phyloP scores from a whole-genome alignment of 2,888 invertebrate genomes.

The Hoplodrina ambigua region DNA sequence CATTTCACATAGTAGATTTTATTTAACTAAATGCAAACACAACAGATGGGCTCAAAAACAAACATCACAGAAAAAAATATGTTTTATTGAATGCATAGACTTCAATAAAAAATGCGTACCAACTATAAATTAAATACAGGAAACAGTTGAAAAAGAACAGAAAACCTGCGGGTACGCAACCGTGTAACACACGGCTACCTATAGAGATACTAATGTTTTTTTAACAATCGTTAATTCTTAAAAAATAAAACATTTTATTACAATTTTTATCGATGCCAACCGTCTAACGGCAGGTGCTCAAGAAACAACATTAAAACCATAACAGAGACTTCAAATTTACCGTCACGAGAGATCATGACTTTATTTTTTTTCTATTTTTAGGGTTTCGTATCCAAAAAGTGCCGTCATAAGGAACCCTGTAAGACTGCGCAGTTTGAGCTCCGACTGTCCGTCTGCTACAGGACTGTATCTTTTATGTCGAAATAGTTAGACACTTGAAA shows the following conservation, averaged over 20 bases:
- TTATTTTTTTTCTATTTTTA: conserved; percentile 64
- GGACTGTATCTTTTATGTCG: no score
- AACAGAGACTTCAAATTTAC: conserved; percentile 55
- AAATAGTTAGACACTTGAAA: no score
- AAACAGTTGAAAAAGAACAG: conserved; percentile 31
- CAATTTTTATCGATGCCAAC: conserved; percentile 48
- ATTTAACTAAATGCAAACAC: neutral
- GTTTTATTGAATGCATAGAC: neutral
- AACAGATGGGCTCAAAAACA: neutral
- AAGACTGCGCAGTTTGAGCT: no score
- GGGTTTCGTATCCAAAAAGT: neutral
- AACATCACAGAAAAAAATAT: neutral
- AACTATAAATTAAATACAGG: conserved; percentile 51
- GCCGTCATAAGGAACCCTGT: no score
- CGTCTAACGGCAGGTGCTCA: conserved; percentile 54
- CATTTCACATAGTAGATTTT: no score
- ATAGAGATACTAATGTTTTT: conserved; percentile 40
- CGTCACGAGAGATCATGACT: conserved; percentile 72
- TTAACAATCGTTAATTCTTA: conserved; percentile 40
- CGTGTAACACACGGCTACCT: conserved; percentile 32
- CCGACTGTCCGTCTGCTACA: no score
- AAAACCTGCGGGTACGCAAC: conserved; percentile 41
- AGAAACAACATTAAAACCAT: conserved; percentile 50
- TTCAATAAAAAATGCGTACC: conserved; percentile 38
- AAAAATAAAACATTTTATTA: conserved; percentile 53